Evolutionary conservation across 2,797 vertebrate species (phyloP).

Genomic region (Sphenodon punctatus): DNA sequence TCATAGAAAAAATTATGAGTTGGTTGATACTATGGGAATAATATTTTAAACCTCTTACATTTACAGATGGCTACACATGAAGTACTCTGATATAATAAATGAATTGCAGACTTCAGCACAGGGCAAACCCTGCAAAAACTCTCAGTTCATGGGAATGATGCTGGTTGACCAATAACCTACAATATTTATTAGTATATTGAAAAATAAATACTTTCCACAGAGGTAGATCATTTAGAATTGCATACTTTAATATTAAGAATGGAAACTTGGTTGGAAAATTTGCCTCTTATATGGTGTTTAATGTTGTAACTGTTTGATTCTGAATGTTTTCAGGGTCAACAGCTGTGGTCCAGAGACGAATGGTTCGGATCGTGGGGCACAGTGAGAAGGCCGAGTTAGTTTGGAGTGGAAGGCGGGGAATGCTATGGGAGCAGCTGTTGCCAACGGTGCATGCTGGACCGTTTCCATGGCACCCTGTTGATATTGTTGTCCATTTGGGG

Average conservation of each 20-base stretch:
- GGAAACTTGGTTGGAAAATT: not conserved
- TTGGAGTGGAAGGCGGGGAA: no score
- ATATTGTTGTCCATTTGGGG: no score
- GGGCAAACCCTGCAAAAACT: not conserved
- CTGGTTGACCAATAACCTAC: not conserved
- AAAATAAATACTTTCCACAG: no score
- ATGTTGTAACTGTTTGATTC: no score
- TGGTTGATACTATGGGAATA: not conserved
- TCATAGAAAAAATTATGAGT: not conserved
- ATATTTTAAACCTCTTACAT: not conserved
- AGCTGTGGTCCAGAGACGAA: no score
- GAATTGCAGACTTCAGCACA: not conserved
- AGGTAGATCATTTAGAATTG: not conserved
- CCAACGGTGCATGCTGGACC: no score
- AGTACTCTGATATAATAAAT: not conserved
- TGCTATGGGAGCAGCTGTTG: no score
- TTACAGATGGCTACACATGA: not conserved
- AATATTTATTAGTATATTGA: not conserved
- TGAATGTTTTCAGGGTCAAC: no score
- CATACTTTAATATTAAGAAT: not conserved
- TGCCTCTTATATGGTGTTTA: no score
- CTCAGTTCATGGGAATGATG: not conserved
- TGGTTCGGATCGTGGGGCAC: no score
- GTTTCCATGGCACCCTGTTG: no score
- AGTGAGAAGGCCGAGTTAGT: no score